Evolutionary conservation across 2,888 invertebrate genomes (phyloP), one percentile per base, ranked within the genome.

Genomic region (Netelia fuscicornis): DNA sequence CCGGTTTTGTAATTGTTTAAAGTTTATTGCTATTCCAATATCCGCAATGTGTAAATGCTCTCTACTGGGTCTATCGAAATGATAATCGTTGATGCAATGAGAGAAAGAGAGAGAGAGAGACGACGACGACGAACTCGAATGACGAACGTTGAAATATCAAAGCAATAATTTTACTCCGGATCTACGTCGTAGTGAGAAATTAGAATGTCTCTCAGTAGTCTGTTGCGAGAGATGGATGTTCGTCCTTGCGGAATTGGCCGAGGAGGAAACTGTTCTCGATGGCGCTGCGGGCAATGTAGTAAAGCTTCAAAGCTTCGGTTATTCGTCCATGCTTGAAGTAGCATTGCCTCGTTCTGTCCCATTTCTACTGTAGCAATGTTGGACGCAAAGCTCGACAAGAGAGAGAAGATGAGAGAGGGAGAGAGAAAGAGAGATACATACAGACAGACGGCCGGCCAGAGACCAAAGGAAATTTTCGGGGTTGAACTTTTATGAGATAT

Each of bases 401-500:
- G 25, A 6, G 25, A 6, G 37, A 37, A 8, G 17, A 0, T 17
- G 6, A 37, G 11, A 48, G 13, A 48, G 25, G 1, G 6, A 37
- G 37, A 5, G 37, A 37, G 37, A 37, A 6, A 37, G 6, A 37
- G 3, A 37, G 37, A 37, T 0, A 37, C 5, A 37, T 37, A 6
- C 37, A 37, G 37, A 37, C 37, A 37, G 37, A 37, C 6, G 37
- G 44, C 56, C 6, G 37, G 44, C 44, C 56, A 42, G 64, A 82
- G 79, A 83, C 86, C 83, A 87, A 87, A 88, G 89, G 86, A 89
- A 88, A 89, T 89, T 89, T 83, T 88, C 86, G 79, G 71, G 65
- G 83, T 85, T 89, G 86, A 90, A 90, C 86, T 89, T 89, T 88
- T 83, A 82, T 88, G 85, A 89, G 87, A 89, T 88, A 88, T 87